Conservation (phyloP, 1,140 invertebrate species). For the Pseudomyrmex sp. region DNA sequence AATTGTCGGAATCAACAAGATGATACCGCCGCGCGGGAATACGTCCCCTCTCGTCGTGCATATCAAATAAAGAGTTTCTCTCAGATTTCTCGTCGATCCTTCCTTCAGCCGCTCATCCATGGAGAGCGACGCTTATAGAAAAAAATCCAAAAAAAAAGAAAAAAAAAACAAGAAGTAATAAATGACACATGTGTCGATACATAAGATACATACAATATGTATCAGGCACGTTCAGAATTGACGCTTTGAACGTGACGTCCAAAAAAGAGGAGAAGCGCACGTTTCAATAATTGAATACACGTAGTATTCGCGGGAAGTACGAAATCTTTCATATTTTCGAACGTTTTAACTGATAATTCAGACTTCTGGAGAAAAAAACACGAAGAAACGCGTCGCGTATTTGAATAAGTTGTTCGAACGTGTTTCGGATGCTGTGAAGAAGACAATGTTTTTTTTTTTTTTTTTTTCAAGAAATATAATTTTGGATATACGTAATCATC, state of each 20-base stretch:
- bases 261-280: not conserved
- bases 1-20: constrained; percentile 54
- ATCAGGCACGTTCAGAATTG: constrained; percentile 28
- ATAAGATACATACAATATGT: not conserved
- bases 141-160: not conserved
- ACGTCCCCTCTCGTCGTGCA: constrained; percentile 1
- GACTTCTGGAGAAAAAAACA: no score
- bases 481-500: not conserved
- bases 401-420: not conserved
- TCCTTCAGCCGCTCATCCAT: not conserved
- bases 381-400: no score
- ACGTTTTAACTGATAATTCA: not conserved
- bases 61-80: not conserved
- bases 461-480: not conserved
- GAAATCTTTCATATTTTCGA: not conserved
- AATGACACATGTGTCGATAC: constrained; percentile 39
- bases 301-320: not conserved
- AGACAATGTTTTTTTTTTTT: no score
- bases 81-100: constrained; percentile 34
- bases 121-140: not conserved
- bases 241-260: constrained; percentile 26
- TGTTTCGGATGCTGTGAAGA: not conserved
- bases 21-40: not conserved
- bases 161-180: not conserved
- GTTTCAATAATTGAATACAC: constrained; percentile 11